Base-by-base conservation (phyloP, 1,140 invertebrate genomes). In the Cyclina sinensis region DNA sequence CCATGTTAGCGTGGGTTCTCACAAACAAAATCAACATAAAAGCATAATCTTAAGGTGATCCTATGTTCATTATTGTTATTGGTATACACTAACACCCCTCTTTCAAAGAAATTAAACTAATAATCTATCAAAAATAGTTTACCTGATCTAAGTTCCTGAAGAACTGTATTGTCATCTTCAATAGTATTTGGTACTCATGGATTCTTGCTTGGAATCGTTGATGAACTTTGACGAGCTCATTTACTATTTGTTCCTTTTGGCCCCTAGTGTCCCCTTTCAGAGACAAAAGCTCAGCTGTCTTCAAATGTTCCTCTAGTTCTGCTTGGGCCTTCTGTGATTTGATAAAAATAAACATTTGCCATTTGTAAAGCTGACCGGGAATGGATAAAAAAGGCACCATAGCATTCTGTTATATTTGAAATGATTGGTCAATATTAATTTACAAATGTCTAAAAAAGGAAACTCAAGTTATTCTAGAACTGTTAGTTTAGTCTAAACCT, bases 141-240 rank as follows among this genome's bases (percentile, higher is more conserved):
- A 98, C 97, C 96, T 98, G 96, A 46, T 96, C 95, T 80, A 98
- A 94, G 91, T 97, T 97, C 89, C 96, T 96, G 94, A 97, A 97
- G 94, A 97, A 97, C 14, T 96, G 96, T 62, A 97, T 96, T 54
- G 98, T 95, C 95, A 97, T 97, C 92, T 98, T 97, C 39, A 98
- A 91, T 24, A 98, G 94, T 30, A 96, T 96, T 93, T 97, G 97
- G 94, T 98, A 98, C 88, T 98, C 97, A 14, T 97, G 96, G 46
- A 97, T 96, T 62, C 97, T 97, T 43, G 96, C 96, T 89, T 97
- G 96, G 39, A 98, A 94, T 89, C 97, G 96, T 91, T 97, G 97
- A 91, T 97, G 96, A 88, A 97, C 96, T 94, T 97, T 97, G 84
- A 96, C 95, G 37, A 97, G 96, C 93, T 96, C 97, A 86, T 95